Conservation (phyloP, 2,797 vertebrate genomes). For the Betta splendens region DNA sequence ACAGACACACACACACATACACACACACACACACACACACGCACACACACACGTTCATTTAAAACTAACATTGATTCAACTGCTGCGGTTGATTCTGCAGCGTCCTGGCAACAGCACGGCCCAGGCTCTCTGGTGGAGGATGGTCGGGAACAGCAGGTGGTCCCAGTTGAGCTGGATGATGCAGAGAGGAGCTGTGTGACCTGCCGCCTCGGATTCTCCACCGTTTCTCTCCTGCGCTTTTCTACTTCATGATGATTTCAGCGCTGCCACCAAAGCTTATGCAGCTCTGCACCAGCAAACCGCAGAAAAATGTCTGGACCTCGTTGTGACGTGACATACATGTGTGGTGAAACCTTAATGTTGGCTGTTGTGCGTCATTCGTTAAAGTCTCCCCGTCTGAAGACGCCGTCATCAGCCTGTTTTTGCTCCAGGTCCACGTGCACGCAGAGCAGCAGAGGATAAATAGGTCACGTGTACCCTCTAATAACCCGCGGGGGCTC, state of each 20-base stretch:
- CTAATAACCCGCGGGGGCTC: not conserved
- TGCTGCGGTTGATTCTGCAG: not conserved
- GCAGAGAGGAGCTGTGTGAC: slow-evolving; percentile 20
- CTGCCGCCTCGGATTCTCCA: slow-evolving; percentile 6
- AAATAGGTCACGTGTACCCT: slow-evolving; percentile 11
- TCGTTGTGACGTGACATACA: too few relatives aligned
- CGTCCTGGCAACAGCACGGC: slow-evolving; percentile 1
- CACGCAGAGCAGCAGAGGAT: slow-evolving; percentile 3
- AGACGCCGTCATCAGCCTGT: slow-evolving; percentile 1
- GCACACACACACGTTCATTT: too few relatives aligned
- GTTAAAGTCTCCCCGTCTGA: too few relatives aligned
- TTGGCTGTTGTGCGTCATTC: too few relatives aligned
- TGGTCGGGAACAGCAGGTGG: not conserved
- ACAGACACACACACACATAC: too few relatives aligned
- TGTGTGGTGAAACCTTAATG: too few relatives aligned
- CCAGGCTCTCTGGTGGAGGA: not conserved
- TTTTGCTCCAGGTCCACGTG: not conserved
- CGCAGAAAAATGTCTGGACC: too few relatives aligned
- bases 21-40: too few relatives aligned
- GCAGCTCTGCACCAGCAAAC: too few relatives aligned
- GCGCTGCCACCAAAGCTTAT: too few relatives aligned
- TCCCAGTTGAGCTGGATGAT: slow-evolving; percentile 32
- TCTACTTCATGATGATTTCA: not conserved
- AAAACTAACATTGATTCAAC: too few relatives aligned
- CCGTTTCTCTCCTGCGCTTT: slow-evolving; percentile 14